A percentile compares a stretch with the other conserved stretches of the same genome.
Conservation (phyloP, 1,140 invertebrate genomes). For the Sycophaga agraensis region DNA sequence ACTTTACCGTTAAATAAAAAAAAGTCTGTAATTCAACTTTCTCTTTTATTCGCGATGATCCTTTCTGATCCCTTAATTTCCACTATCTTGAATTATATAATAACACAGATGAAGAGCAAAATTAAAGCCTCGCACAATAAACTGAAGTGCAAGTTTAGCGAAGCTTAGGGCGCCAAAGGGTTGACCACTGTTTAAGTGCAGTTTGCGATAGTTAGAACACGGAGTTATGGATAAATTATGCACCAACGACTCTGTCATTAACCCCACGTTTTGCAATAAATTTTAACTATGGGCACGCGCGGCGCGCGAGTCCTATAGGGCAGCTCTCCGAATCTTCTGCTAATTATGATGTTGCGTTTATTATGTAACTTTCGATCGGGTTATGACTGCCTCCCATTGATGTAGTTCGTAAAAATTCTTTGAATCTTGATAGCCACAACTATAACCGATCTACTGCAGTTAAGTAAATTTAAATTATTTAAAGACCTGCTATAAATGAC, state of each 20-base stretch:
- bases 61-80: not conserved
- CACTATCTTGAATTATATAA: slow-evolving; percentile 8
- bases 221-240: slow-evolving; percentile 24
- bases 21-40: no score
- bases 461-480: no score
- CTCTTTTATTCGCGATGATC: no score
- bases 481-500: no score
- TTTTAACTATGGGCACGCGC: not conserved
- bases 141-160: slow-evolving; percentile 8
- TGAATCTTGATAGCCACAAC: no score
- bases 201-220: slow-evolving; percentile 23
- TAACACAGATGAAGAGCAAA: slow-evolving; percentile 16
- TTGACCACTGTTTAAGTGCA: slow-evolving; percentile 24
- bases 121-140: slow-evolving; percentile 6
- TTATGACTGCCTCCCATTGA: no score
- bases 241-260: slow-evolving; percentile 27
- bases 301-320: not conserved
- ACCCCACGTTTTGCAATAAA: slow-evolving; percentile 13
- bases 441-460: no score
- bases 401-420: no score
- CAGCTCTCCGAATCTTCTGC: not conserved
- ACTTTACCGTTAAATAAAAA: no score
- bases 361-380: not conserved
- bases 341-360: slow-evolving; percentile 12
- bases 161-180: not conserved